These are phyloP conservation scores for Formicarius rufipectus DNA, from an alignment of 2,113 vertebrate species.

Conservation along the genomic window DNA sequence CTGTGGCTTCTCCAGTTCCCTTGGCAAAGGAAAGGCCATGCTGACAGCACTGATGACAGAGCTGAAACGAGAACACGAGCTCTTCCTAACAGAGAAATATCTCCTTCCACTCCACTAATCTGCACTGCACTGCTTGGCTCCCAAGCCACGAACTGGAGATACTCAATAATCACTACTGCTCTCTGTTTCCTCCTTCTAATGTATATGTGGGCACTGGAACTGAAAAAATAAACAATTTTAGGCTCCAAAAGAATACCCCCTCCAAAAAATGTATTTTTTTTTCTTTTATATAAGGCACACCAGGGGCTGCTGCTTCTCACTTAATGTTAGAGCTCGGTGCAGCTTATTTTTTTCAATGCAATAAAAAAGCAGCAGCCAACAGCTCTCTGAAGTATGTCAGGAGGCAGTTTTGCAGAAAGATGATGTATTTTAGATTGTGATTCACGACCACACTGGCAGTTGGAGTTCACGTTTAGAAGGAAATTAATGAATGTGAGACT, in stretches of 20 bases:
- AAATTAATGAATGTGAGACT: constrained; percentile 42
- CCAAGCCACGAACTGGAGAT: background rate
- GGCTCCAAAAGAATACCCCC: background rate
- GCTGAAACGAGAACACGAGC: background rate
- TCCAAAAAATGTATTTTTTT: background rate
- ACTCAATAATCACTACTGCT: background rate
- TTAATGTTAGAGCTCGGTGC: background rate
- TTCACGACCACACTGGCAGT: background rate
- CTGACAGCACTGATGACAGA: background rate
- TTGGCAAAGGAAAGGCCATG: background rate
- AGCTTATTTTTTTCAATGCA: background rate
- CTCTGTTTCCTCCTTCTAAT: constrained; percentile 43
- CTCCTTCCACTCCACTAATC: constrained; percentile 12
- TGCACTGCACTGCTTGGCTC: background rate
- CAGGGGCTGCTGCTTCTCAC: background rate
- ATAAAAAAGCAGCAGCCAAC: background rate
- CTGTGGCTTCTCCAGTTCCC: background rate
- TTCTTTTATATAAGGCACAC: background rate
- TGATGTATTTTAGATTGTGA: background rate
- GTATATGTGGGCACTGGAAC: background rate
- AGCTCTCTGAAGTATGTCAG: background rate
- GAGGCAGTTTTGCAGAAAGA: background rate
- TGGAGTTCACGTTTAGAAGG: constrained; percentile 21
- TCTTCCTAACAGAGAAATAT: constrained; percentile 19
- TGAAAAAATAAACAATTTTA: background rate